These are phyloP conservation scores for Lithobates pipiens DNA, from an alignment of 2,797 vertebrate genomes.

Conservation along the genomic window DNA sequence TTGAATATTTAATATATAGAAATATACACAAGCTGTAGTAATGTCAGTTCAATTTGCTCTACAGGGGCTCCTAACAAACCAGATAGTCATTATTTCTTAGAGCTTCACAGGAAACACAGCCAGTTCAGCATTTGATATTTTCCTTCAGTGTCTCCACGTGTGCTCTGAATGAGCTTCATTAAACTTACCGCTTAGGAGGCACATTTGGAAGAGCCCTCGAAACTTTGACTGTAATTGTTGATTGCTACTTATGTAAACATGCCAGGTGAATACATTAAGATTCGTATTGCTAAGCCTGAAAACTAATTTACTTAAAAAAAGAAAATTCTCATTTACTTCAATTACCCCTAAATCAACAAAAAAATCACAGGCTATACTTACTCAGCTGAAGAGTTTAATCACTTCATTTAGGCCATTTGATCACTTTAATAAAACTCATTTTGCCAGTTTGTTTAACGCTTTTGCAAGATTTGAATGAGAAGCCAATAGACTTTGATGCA, in stretches of 20 bases:
- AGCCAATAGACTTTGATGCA: background rate
- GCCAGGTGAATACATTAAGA: conserved; percentile 11
- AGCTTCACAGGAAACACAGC: background rate
- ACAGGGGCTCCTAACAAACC: conserved; percentile 18
- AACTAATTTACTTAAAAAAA: conserved; percentile 29
- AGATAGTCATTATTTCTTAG: background rate
- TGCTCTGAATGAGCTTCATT: background rate
- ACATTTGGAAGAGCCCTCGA: background rate
- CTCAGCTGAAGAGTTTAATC: conserved; percentile 39
- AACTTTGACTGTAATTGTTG: background rate
- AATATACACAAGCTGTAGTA: background rate
- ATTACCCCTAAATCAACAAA: conserved; percentile 49
- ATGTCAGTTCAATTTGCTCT: background rate
- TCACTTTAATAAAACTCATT: conserved; percentile 52
- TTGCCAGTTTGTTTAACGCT: conserved; percentile 24
- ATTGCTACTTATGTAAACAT: conserved; percentile 21
- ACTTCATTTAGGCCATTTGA: conserved; percentile 31
- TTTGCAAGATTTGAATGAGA: conserved; percentile 6
- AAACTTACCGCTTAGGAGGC: background rate
- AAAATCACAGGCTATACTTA: conserved; percentile 14
- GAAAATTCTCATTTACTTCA: conserved; percentile 30
- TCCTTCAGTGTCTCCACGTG: background rate
- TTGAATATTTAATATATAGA: background rate
- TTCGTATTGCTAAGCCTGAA: background rate
- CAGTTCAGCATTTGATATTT: background rate